Evolutionary conservation across 2,113 vertebrate species (phyloP).

Genomic region (Rhinogobius similis): DNA sequence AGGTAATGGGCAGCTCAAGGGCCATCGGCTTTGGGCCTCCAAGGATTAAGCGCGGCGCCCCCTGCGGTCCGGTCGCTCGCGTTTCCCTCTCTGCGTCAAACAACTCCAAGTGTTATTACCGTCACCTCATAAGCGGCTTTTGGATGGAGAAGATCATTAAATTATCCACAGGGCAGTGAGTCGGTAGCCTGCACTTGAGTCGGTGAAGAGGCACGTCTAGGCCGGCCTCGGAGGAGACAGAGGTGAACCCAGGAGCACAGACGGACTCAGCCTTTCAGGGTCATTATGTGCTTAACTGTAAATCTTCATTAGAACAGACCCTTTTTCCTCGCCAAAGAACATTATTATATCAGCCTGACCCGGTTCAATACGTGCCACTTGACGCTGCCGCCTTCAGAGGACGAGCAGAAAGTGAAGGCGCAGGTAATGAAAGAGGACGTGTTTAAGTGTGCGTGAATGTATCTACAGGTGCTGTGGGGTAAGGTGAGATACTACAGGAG

Average conservation of each 20-base stretch:
- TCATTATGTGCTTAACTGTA: constrained; percentile 65
- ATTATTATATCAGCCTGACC: constrained; percentile 55
- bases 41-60: constrained; percentile 72
- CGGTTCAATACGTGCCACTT: constrained; percentile 54
- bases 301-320: constrained; percentile 54
- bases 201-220: constrained; percentile 35
- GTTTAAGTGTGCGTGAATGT: not conserved
- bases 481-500: too few relatives aligned
- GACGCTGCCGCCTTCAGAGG: constrained; percentile 26
- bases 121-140: constrained; percentile 69
- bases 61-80: constrained; percentile 68
- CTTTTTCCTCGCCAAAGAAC: constrained; percentile 48
- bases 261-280: constrained; percentile 54
- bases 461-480: too few relatives aligned
- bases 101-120: constrained; percentile 75
- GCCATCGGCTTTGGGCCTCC: constrained; percentile 13
- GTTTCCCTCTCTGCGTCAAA: constrained; percentile 55
- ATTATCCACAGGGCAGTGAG: constrained; percentile 76
- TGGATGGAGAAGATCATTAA: constrained; percentile 76
- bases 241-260: constrained; percentile 50
- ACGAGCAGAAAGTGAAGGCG: not conserved
- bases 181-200: constrained; percentile 54
- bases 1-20: constrained; percentile 73
- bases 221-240: constrained; percentile 8
- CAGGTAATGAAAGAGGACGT: not conserved